Conservation (phyloP, 2,888 invertebrate species). For the Thalpophila matura region DNA sequence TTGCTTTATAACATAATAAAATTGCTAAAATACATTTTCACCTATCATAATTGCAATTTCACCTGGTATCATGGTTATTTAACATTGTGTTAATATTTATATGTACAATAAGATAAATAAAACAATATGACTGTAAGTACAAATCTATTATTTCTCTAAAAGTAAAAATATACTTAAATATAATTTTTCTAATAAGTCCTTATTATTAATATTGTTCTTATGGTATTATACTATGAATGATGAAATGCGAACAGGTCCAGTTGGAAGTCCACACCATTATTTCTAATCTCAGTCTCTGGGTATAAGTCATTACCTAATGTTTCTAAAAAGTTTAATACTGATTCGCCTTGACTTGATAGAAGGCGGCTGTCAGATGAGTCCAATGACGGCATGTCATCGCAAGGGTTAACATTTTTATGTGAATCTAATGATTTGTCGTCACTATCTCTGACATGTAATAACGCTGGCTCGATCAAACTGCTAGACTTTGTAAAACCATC, state of each 20-base stretch:
- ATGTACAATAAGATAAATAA: slow-evolving; percentile 53
- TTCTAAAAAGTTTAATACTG: slow-evolving; percentile 86
- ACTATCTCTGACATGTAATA: slow-evolving; percentile 76
- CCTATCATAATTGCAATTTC: slow-evolving; percentile 30
- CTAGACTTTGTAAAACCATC: slow-evolving; percentile 78
- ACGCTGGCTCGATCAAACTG: slow-evolving; percentile 76
- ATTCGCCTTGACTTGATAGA: slow-evolving; percentile 73
- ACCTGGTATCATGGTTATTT: slow-evolving; percentile 29
- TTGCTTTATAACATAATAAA: background rate
- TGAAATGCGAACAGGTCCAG: slow-evolving; percentile 86
- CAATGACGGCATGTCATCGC: slow-evolving; percentile 51
- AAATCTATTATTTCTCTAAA: slow-evolving; percentile 62
- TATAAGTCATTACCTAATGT: slow-evolving; percentile 83
- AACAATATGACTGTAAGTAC: slow-evolving; percentile 57
- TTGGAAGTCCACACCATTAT: slow-evolving; percentile 83
- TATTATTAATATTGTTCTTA: slow-evolving; percentile 50
- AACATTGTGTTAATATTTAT: slow-evolving; percentile 31
- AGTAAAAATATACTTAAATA: slow-evolving; percentile 64
- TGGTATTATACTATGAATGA: slow-evolving; percentile 70
- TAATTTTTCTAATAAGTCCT: slow-evolving; percentile 51
- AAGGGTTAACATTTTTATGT: slow-evolving; percentile 40
- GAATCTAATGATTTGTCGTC: slow-evolving; percentile 49
- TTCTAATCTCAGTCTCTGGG: slow-evolving; percentile 84
- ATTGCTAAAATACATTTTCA: slow-evolving; percentile 16
- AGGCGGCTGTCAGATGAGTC: slow-evolving; percentile 55